Evolutionary conservation across 2,888 invertebrate genomes (phyloP).

Genomic region (Eristalinus sepulchralis): DNA sequence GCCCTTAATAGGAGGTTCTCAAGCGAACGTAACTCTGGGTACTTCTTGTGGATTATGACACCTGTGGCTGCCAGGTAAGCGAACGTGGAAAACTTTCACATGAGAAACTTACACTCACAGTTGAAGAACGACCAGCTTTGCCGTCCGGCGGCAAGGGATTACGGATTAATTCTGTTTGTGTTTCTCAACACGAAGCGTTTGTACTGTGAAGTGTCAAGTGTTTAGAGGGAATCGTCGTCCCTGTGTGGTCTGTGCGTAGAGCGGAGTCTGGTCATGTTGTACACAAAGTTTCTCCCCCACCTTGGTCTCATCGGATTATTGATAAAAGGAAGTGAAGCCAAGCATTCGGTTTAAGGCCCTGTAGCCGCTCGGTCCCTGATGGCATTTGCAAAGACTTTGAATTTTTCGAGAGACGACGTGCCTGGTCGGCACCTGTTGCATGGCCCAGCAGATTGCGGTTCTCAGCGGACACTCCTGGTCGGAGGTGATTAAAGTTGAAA

Average conservation of each 20-base stretch:
- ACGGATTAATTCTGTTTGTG: constrained; percentile 68
- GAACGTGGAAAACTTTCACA: constrained; percentile 38
- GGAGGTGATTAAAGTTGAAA: constrained; percentile 19
- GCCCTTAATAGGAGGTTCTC: constrained; percentile 48
- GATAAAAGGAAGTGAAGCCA: constrained; percentile 27
- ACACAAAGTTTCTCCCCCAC: constrained; percentile 35
- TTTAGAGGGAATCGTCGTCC: neutral
- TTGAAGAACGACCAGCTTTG: constrained; percentile 33
- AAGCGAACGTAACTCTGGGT: constrained; percentile 73
- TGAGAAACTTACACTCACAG: constrained; percentile 41
- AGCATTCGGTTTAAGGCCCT: constrained; percentile 23
- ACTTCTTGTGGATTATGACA: constrained; percentile 80
- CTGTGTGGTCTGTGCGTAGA: constrained; percentile 14
- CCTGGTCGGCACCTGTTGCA: constrained; percentile 51
- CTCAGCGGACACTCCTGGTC: neutral
- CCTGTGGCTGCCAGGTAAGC: constrained; percentile 81
- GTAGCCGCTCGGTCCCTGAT: neutral
- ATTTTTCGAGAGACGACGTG: constrained; percentile 29
- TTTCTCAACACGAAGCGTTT: constrained; percentile 29
- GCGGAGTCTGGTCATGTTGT: neutral
- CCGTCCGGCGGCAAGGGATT: constrained; percentile 28
- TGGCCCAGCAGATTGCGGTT: neutral
- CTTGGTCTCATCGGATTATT: constrained; percentile 24
- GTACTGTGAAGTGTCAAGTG: constrained; percentile 4
- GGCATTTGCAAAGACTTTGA: constrained; percentile 31